Evolutionary conservation across 2,797 vertebrate species (phyloP).

Genomic region (Coilia nasus): DNA sequence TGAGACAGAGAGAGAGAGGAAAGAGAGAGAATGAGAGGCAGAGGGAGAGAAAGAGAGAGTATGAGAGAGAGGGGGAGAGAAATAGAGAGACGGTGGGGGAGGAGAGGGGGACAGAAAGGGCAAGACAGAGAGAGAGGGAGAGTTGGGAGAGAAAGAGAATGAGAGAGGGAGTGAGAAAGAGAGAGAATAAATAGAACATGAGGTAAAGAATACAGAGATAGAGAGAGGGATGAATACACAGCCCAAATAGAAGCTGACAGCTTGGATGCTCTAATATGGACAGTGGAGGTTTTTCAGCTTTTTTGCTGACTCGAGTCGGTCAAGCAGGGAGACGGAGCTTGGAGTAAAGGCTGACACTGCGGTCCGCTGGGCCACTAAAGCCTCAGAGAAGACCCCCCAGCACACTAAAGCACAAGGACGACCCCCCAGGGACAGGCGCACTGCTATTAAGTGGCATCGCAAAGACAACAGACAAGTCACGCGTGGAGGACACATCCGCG

Average conservation of each 20-base stretch:
- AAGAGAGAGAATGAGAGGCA: background rate
- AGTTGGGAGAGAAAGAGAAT: background rate
- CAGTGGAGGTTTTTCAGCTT: constrained; percentile 31
- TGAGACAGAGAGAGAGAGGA: background rate
- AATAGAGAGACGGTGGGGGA: no score
- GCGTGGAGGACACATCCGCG: constrained; percentile 60
- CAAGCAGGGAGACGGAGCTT: constrained; percentile 50
- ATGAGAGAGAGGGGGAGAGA: no score
- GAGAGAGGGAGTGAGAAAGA: background rate
- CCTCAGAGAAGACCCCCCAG: constrained; percentile 47
- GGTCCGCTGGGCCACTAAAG: constrained; percentile 55
- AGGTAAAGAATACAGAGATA: background rate
- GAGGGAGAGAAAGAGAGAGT: background rate
- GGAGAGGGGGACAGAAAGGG: no score
- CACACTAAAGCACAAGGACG: constrained; percentile 47
- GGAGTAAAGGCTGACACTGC: constrained; percentile 56
- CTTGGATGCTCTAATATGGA: constrained; percentile 58
- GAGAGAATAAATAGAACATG: background rate
- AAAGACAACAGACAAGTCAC: constrained; percentile 68
- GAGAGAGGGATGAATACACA: constrained; percentile 60
- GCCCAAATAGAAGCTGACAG: constrained; percentile 71
- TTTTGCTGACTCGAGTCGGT: constrained; percentile 66
- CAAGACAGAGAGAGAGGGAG: background rate
- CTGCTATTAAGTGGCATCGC: constrained; percentile 69
- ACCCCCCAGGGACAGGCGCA: constrained; percentile 60